These are phyloP conservation scores for Aphelinus certus DNA, from an alignment of 1,140 invertebrate species.

Conservation along the genomic window DNA sequence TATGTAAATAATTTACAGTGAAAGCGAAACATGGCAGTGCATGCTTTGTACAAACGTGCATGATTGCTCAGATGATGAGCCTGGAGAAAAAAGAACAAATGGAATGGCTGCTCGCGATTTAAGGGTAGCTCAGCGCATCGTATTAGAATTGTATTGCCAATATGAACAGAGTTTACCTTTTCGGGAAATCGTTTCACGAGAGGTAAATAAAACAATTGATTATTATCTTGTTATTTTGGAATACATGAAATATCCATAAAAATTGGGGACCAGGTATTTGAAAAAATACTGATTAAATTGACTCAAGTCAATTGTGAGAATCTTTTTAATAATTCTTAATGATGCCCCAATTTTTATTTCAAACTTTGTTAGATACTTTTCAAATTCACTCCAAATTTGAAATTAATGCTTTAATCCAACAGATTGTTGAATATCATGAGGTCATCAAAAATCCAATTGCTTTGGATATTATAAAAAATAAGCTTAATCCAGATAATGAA, in stretches of 20 bases:
- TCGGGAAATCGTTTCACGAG: conserved; percentile 80
- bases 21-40: conserved; percentile 91
- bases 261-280: background rate
- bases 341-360: too few relatives aligned
- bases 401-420: background rate
- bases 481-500: conserved; percentile 76
- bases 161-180: conserved; percentile 87
- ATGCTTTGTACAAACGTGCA: conserved; percentile 85
- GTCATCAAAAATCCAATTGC: conserved; percentile 84
- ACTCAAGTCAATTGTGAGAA: too few relatives aligned
- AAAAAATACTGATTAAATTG: too few relatives aligned
- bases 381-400: background rate
- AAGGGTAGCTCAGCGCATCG: conserved; percentile 82
- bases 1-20: conserved; percentile 65
- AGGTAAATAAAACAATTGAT: conserved; percentile 66
- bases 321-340: too few relatives aligned
- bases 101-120: conserved; percentile 70
- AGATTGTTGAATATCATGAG: conserved; percentile 82
- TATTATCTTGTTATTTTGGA: background rate
- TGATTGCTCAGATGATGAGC: conserved; percentile 68
- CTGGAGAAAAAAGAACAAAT: conserved; percentile 65
- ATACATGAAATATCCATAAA: background rate
- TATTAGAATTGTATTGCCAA: conserved; percentile 90
- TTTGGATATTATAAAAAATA: conserved; percentile 81
- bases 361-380: conserved; percentile 6